phyloP scores from a whole-genome alignment of 2,797 vertebrate species.

The Paguma larvata region DNA sequence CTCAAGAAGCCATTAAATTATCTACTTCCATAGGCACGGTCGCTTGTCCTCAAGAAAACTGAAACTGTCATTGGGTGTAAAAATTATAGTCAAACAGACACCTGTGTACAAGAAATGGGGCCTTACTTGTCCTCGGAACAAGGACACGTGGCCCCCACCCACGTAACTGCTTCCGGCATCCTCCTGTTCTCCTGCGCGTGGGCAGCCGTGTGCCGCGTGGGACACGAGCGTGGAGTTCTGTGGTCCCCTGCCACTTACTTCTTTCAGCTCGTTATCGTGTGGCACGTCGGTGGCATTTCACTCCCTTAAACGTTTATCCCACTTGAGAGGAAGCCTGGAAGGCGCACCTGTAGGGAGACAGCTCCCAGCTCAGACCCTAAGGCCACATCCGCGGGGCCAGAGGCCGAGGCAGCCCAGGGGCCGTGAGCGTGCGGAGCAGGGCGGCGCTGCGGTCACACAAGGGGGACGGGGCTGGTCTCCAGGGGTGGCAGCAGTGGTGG shows the following conservation, averaged over 20 bases:
- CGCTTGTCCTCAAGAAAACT: too few species aligned
- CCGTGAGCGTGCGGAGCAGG: rapidly evolving
- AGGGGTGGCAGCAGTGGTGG: not conserved
- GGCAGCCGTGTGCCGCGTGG: rapidly evolving
- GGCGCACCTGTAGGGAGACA: not conserved
- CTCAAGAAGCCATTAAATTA: not conserved
- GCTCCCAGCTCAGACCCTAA: not conserved
- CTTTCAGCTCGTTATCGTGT: not conserved
- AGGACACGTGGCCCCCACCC: not conserved
- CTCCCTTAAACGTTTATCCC: not conserved
- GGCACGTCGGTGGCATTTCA: too few species aligned
- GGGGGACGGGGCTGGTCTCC: not conserved
- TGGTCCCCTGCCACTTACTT: too few species aligned
- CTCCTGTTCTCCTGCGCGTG: not conserved
- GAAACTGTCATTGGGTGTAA: not conserved
- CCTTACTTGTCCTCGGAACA: too few species aligned
- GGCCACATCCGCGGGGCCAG: rapidly evolving
- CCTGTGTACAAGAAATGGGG: not conserved
- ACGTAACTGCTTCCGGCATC: not conserved
- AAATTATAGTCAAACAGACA: not conserved
- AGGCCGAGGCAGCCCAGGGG: not conserved
- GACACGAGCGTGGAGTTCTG: rapidly evolving
- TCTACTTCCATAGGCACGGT: not conserved
- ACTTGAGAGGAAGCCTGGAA: not conserved
- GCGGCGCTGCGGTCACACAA: not conserved